These are phyloP conservation scores for Platycnemis pennipes DNA, from an alignment of 2,888 invertebrate genomes.

Conservation along the genomic window DNA sequence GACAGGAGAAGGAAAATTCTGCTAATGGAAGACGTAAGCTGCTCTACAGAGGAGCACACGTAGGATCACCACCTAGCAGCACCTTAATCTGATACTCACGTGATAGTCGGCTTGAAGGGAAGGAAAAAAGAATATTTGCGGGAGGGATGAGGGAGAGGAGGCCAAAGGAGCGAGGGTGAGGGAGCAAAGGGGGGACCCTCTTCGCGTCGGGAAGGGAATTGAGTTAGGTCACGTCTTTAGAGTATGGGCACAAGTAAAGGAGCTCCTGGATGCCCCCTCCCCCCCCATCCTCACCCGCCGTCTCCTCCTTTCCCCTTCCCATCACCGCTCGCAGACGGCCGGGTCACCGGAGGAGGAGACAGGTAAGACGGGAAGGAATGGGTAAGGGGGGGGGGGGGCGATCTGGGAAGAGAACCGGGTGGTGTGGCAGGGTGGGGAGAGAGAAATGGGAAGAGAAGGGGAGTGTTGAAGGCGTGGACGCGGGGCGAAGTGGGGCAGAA, in stretches of 20 bases:
- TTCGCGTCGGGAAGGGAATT: neutral
- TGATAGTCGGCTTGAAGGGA: neutral
- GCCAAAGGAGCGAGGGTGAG: neutral
- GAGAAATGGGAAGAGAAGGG: neutral
- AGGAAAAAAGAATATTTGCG: neutral
- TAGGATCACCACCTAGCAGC: neutral
- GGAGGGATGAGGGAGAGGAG: neutral
- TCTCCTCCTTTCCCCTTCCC: too few species aligned
- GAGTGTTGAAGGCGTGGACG: too few species aligned
- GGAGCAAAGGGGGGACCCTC: neutral
- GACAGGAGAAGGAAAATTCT: too few species aligned
- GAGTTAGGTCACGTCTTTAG: neutral
- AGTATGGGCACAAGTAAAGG: neutral
- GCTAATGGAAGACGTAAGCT: too few species aligned
- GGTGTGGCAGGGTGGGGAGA: neutral
- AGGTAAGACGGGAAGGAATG: neutral
- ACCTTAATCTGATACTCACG: neutral
- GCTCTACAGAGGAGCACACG: neutral
- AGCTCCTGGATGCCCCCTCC: neutral
- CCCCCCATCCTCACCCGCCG: neutral
- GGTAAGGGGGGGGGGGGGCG: too few species aligned
- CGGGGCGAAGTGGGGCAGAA: too few species aligned
- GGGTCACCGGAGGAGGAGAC: neutral
- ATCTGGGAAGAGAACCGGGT: too few species aligned
- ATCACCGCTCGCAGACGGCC: neutral